Evolutionary conservation across 92 coral and sea anemone genomes (phyloP), one percentile per base, ranked within the genome.

Genomic region (Blastomussa wellsi): DNA sequence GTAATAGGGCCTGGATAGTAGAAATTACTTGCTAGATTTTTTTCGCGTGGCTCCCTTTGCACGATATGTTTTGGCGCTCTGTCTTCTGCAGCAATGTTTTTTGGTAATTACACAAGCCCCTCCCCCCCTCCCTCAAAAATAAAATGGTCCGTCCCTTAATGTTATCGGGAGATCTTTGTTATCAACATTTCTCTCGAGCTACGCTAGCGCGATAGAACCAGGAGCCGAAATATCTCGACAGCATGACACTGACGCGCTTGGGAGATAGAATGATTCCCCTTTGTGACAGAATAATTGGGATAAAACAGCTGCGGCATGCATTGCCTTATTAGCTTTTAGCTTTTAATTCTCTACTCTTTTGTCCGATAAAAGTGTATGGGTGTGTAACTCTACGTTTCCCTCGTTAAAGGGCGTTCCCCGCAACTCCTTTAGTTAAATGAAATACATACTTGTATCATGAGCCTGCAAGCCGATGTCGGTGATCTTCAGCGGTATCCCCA

Each of bases 401-500:
- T 2, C 66, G 28, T 31, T 7, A n/a, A 15, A 60, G 31, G 19
- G 14, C 28, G 24, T 6, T 17, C 22, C 60, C 60, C 20, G 24
- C 65, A 5, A 22, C 65, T 55, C 31, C 35, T 62, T 62, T 16
- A 62, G 1, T 26, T n/a, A 22, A 57, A 9, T 2, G 33, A 62
- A 49, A 22, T 75, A 74, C 87, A 39, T 74, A 83, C 87, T 42
- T 83, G 64, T 4, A 44, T 19, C 32, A 19, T 74, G 74, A 75
- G 33, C 87, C 42, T 74, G 80, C 39, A n/a, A 53, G 60, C 87
- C 74, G 49, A 83, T 75, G 32, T 83, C 87, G 12, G 80, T 83
- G 19, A 90, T 84, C 35, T 53, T 77, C 74, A 92, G 80, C 1
- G 99, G 99, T 37, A 96, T 92, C 20, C 99, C 99, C 88, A 96